Evolutionary conservation across 1,140 invertebrate species (phyloP).

Genomic region (Pygmarrhopalites habei): DNA sequence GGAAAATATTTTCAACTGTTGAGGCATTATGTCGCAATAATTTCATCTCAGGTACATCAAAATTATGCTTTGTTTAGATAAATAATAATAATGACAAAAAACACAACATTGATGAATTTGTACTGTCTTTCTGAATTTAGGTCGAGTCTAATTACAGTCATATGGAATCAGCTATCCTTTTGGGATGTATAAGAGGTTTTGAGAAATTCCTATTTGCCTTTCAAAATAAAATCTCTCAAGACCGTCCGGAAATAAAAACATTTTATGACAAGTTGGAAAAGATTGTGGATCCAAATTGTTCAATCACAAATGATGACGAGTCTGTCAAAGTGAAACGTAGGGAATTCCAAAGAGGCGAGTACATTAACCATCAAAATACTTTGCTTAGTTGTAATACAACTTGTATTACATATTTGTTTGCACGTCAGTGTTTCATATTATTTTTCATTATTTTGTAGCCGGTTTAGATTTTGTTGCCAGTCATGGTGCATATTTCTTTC

Average conservation of each 20-base stretch:
- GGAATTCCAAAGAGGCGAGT: constrained; percentile 35
- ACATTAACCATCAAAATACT: too few relatives aligned
- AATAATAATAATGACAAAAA: not conserved
- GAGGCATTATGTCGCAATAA: not conserved
- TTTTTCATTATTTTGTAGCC: constrained; percentile 23
- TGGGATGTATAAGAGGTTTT: constrained; percentile 24
- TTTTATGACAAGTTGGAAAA: constrained; percentile 29
- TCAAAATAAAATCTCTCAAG: not conserved
- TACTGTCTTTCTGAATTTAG: constrained; percentile 6
- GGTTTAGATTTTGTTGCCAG: constrained; percentile 25
- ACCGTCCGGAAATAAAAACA: not conserved
- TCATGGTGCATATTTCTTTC: constrained; percentile 21
- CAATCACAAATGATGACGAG: constrained; percentile 21
- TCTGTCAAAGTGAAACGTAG: constrained; percentile 25
- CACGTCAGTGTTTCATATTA: not conserved
- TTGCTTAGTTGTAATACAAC: too few relatives aligned
- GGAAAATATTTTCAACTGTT: constrained; percentile 15
- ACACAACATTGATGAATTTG: not conserved
- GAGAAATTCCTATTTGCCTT: constrained; percentile 23
- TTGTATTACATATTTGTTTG: too few relatives aligned
- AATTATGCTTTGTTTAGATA: not conserved
- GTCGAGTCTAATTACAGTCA: constrained; percentile 23
- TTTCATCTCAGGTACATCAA: constrained; percentile 17
- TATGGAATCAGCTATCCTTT: constrained; percentile 31
- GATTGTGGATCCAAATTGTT: constrained; percentile 35